Evolutionary conservation across 2,113 vertebrate species (phyloP).

Genomic region (Ammodytes marinus): DNA sequence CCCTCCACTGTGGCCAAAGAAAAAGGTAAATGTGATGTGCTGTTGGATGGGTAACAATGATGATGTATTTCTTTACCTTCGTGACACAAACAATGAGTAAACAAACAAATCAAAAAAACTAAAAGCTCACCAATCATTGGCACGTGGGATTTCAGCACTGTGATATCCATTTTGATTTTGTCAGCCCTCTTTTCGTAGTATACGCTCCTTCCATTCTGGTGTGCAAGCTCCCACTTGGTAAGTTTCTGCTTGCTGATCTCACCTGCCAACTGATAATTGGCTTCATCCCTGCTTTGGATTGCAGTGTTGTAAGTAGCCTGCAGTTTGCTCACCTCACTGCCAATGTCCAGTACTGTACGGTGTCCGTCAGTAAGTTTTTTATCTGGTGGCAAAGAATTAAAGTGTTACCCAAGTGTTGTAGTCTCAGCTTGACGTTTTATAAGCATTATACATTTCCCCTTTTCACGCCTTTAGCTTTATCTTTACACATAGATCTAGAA

Average conservation of each 20-base stretch:
- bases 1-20: slow-evolving; percentile 67
- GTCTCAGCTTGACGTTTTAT: neutral
- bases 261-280: slow-evolving; percentile 39
- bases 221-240: slow-evolving; percentile 60
- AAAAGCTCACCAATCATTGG: slow-evolving; percentile 68
- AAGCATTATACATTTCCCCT: neutral
- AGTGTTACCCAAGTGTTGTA: neutral
- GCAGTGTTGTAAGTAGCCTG: slow-evolving; percentile 45
- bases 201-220: slow-evolving; percentile 28
- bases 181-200: slow-evolving; percentile 40
- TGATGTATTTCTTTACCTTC: neutral
- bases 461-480: no score
- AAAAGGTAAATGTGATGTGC: neutral
- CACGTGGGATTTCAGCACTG: slow-evolving; percentile 60
- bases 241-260: slow-evolving; percentile 27
- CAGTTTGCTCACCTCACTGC: slow-evolving; percentile 62
- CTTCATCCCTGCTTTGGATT: slow-evolving; percentile 34
- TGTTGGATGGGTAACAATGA: neutral
- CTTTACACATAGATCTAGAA: no score
- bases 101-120: neutral
- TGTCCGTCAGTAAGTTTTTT: slow-evolving; percentile 51
- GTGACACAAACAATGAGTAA: neutral
- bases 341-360: slow-evolving; percentile 46
- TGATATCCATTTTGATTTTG: slow-evolving; percentile 47
- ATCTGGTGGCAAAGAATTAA: slow-evolving; percentile 54